A percentile compares a stretch with the other conserved stretches of the same genome.
phyloP scores from a whole-genome alignment of 2,888 invertebrate species.

The Exocentrus adspersus region DNA sequence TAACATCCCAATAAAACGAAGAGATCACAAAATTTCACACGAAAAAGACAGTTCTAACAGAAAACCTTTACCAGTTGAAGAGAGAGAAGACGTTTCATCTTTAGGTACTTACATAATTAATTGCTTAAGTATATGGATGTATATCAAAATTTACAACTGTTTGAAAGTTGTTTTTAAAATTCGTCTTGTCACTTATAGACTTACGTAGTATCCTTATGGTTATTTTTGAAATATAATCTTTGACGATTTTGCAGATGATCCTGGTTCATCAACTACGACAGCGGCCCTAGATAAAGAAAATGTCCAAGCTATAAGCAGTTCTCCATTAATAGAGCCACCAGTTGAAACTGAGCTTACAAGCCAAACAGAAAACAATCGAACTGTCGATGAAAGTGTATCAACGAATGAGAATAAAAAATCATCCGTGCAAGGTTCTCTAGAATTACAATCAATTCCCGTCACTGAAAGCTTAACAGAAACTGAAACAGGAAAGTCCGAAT shows the following conservation, averaged over 20 bases:
- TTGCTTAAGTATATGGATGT: no score
- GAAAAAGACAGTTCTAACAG: not conserved
- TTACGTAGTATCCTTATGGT: no score
- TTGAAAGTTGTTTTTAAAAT: no score
- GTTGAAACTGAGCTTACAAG: not conserved
- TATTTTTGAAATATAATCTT: no score
- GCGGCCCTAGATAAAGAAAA: no score
- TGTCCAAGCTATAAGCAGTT: not conserved
- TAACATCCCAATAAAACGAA: constrained; percentile 36
- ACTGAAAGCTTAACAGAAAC: not conserved
- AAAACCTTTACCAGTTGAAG: not conserved
- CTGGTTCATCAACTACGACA: no score
- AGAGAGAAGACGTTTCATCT: not conserved
- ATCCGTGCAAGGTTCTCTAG: not conserved
- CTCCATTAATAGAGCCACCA: not conserved
- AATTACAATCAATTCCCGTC: not conserved
- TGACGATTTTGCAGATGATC: not conserved
- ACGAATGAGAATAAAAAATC: not conserved
- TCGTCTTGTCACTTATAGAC: no score
- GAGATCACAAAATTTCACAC: constrained; percentile 1
- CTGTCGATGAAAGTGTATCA: not conserved
- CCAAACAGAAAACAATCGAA: not conserved
- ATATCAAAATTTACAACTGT: no score
- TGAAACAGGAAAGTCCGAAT: not conserved
- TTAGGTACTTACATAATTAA: constrained; percentile 5